phyloP scores from a whole-genome alignment of 2,797 vertebrate species.

The Aphelocoma californica region DNA sequence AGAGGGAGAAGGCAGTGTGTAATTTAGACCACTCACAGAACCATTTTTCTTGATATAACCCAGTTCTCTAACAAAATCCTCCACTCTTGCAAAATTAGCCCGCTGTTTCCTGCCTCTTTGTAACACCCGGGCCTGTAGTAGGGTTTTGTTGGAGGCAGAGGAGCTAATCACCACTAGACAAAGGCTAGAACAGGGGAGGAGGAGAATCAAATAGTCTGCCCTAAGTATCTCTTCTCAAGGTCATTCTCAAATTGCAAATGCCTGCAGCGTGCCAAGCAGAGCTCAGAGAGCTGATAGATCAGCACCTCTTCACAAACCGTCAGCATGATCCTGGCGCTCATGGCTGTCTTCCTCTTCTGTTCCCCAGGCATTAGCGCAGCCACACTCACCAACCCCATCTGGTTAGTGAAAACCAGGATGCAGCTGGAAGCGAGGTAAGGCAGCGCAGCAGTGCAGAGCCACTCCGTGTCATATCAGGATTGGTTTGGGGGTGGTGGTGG shows the following conservation, averaged over 20 bases:
- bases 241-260: not conserved
- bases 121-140: not conserved
- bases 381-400: constrained; percentile 67
- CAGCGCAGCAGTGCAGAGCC: not conserved
- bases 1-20: not conserved
- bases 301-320: not conserved
- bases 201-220: not conserved
- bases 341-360: not conserved
- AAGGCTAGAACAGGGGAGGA: not conserved
- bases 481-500: not conserved
- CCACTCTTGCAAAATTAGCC: not conserved
- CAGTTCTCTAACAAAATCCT: not conserved
- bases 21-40: not conserved
- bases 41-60: not conserved
- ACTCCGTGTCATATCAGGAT: not conserved
- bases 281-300: not conserved
- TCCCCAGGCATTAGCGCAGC: constrained; percentile 47
- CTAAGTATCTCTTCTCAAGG: not conserved
- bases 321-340: not conserved
- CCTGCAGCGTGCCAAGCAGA: not conserved
- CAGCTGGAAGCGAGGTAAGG: constrained; percentile 68
- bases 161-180: not conserved
- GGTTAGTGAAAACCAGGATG: constrained; percentile 73
- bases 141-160: not conserved
- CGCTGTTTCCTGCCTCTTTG: not conserved